Evolutionary conservation across 2,797 vertebrate species (phyloP), one percentile per base, ranked within the genome.

Genomic region (Syngnathus rostellatus): DNA sequence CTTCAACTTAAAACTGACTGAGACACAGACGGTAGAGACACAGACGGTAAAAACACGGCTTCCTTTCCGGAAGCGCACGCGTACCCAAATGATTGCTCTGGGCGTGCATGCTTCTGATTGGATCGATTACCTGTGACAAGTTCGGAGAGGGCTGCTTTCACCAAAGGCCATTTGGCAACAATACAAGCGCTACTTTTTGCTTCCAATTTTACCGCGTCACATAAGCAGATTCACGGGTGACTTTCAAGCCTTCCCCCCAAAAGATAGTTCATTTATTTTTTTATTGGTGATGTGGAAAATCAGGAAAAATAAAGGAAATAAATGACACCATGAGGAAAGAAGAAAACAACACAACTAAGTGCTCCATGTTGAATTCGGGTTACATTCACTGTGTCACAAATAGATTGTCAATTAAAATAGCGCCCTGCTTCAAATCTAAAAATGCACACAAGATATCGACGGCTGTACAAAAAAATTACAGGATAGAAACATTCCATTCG

Each of bases 401-500:
- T 16, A 19, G 54, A 57, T 31, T 14, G 55, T 31, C 31, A 31
- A 58, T 58, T 38, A 14, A 31, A 67, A 55, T 63, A 48, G 51
- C 67, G 54, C 8, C 63, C 51, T 54, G 62, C 23, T 68, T 31
- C 70, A 62, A 50, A 68, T 69, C 17, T 86, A 87, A 91, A 85
- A 81, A 82, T 76, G 77, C 71, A 82, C 77, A 85, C 65, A 70
- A 21, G 25, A 25, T 25, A 62, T 41, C 87, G 89, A 89, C 14
- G 79, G 86, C 89, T 93, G 89, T 95, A 93, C 91, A 94, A 94
- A 93, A 91, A 62, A 86, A 85, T 91, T 87, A 92, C 19, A 38
- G 12, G 3, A 90, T 93, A 93, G 89, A 94, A 94, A 94, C 90
- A 94, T 93, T 93, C 91, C 89, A 93, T 90, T 89, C 86, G 91